These are phyloP conservation scores for Coccyzus lansbergi DNA, from an alignment of 2,797 vertebrate species.

Conservation along the genomic window DNA sequence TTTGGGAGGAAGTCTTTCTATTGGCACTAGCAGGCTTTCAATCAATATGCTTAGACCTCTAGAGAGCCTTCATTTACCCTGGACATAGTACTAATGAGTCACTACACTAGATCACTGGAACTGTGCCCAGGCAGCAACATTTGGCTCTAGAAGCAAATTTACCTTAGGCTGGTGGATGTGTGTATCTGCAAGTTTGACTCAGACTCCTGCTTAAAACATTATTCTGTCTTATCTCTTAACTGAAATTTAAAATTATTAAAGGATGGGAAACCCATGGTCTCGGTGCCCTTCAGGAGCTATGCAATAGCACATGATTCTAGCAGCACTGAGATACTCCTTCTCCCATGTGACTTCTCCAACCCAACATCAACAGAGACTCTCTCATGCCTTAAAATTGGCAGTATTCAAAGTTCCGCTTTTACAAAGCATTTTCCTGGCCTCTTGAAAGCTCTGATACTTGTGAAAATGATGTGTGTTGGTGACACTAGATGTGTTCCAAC, in stretches of 20 bases:
- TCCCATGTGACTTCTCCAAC: background rate
- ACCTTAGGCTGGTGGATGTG: background rate
- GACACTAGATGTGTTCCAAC: background rate
- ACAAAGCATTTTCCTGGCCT: background rate
- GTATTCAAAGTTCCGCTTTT: background rate
- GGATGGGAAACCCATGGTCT: background rate
- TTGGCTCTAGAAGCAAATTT: background rate
- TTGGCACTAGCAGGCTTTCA: background rate
- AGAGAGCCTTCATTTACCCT: background rate
- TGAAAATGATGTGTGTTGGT: background rate
- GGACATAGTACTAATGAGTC: background rate
- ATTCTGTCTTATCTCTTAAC: background rate
- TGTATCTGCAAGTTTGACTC: background rate
- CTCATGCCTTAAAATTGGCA: fast-evolving
- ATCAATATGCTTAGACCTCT: background rate
- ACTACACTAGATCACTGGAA: background rate
- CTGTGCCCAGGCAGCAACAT: background rate
- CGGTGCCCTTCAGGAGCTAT: background rate
- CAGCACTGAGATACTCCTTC: background rate
- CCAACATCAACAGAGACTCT: background rate
- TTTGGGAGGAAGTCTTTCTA: background rate
- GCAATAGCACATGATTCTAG: fast-evolving
- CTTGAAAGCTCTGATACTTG: background rate
- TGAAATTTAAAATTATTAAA: background rate
- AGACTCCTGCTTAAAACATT: background rate